phyloP scores from a whole-genome alignment of 2,797 vertebrate genomes.

The Remorina albescens region DNA sequence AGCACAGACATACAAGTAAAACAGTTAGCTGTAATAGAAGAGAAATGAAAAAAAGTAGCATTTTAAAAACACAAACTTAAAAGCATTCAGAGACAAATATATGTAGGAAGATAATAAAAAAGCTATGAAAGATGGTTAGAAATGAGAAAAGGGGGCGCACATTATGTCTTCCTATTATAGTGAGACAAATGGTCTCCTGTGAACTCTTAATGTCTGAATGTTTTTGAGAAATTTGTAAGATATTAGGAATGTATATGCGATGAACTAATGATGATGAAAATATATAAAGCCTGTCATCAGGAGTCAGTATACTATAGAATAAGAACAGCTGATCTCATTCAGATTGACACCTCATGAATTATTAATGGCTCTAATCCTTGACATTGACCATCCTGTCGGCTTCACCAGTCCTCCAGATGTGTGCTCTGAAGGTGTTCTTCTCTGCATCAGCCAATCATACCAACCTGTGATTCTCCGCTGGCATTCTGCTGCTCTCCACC shows the following conservation, averaged over 20 bases:
- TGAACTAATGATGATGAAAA: no score
- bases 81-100: no score
- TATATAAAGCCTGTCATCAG: not conserved
- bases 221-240: not conserved
- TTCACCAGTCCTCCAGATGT: no score
- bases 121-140: not conserved
- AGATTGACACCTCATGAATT: not conserved
- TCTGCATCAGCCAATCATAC: constrained; percentile 11
- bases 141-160: no score
- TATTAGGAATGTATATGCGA: not conserved
- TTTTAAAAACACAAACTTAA: no score
- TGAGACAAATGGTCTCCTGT: not conserved
- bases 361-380: not conserved
- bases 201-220: not conserved
- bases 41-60: no score
- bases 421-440: not conserved
- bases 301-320: not conserved
- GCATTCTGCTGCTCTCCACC: constrained; percentile 60
- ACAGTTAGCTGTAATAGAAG: not conserved
- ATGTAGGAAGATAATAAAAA: not conserved
- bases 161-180: not conserved
- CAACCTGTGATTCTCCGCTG: constrained; percentile 67
- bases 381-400: not conserved
- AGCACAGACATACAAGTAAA: not conserved
- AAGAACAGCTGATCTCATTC: not conserved